Evolutionary conservation across 1,140 invertebrate species (phyloP).

Genomic region (Brachionus calyciflorus): DNA sequence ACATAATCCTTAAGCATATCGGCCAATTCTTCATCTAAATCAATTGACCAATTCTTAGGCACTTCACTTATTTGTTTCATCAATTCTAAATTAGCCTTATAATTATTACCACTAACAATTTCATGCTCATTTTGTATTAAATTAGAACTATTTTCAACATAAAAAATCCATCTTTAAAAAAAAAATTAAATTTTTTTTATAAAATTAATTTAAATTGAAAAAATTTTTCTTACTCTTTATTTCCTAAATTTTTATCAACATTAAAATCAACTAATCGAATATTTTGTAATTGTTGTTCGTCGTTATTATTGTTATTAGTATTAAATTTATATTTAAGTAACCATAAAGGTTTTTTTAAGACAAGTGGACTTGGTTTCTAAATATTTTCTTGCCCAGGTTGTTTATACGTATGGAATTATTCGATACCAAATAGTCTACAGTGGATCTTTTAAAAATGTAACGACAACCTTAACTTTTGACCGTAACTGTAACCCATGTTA

Average conservation of each 20-base stretch:
- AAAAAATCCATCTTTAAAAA: constrained; percentile 10
- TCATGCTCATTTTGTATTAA: neutral
- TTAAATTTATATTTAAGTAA: constrained; percentile 31
- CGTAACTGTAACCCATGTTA: no score
- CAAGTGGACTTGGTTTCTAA: neutral
- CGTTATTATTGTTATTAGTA: no score
- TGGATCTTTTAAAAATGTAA: no score
- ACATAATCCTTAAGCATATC: constrained; percentile 55
- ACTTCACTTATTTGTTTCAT: constrained; percentile 51
- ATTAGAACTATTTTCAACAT: neutral
- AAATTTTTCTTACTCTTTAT: constrained; percentile 4
- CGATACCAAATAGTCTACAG: constrained; percentile 36
- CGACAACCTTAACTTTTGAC: no score
- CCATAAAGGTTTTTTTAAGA: neutral
- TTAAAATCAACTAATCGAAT: neutral
- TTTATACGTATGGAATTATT: constrained; percentile 1
- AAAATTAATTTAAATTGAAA: neutral
- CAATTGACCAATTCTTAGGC: constrained; percentile 54
- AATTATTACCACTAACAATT: neutral
- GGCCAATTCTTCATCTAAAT: constrained; percentile 58
- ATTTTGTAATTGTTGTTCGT: neutral
- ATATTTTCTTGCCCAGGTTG: constrained; percentile 5
- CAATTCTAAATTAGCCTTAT: constrained; percentile 51
- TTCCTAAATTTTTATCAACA: neutral
- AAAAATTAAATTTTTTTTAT: neutral